A percentile compares a stretch with the other conserved stretches of the same genome.
Conservation (phyloP, 2,888 invertebrate species). For the Agriopis leucophaearia region DNA sequence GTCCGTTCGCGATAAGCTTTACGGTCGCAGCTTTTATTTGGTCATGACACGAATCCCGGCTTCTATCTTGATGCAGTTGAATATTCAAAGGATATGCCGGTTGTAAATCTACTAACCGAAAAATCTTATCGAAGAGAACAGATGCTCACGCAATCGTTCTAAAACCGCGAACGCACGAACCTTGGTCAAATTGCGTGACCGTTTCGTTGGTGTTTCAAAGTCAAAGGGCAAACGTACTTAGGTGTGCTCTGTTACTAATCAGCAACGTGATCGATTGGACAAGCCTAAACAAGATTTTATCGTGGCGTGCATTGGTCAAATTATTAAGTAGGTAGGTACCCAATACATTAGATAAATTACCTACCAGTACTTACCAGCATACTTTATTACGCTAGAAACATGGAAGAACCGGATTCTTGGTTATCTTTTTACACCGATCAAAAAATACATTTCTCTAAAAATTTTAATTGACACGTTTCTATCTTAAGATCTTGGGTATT, state of each 20-base stretch:
- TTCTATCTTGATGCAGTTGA: conserved; percentile 65
- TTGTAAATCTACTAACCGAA: conserved; percentile 39
- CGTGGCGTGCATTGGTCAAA: neutral
- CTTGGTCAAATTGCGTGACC: conserved; percentile 41
- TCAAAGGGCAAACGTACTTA: conserved; percentile 37
- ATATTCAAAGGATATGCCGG: conserved; percentile 53
- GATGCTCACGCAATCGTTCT: conserved; percentile 47
- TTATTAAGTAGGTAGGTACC: neutral
- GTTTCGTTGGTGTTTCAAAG: conserved; percentile 41
- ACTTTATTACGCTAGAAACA: too few relatives aligned
- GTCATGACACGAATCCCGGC: conserved; percentile 72
- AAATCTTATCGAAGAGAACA: conserved; percentile 39
- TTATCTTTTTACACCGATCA: too few relatives aligned
- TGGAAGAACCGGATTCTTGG: too few relatives aligned
- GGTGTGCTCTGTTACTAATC: conserved; percentile 8
- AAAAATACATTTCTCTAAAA: too few relatives aligned
- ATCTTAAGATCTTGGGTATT: too few relatives aligned
- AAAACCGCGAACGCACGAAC: conserved; percentile 36
- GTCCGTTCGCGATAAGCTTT: conserved; percentile 75
- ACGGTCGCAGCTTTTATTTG: conserved; percentile 74
- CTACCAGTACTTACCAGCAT: too few relatives aligned
- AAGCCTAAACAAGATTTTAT: conserved; percentile 27
- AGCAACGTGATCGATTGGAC: conserved; percentile 30
- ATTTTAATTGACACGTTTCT: too few relatives aligned
- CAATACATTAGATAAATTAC: too few relatives aligned